Evolutionary conservation across 2,797 vertebrate species (phyloP).

Genomic region (Rhinophrynus dorsalis): DNA sequence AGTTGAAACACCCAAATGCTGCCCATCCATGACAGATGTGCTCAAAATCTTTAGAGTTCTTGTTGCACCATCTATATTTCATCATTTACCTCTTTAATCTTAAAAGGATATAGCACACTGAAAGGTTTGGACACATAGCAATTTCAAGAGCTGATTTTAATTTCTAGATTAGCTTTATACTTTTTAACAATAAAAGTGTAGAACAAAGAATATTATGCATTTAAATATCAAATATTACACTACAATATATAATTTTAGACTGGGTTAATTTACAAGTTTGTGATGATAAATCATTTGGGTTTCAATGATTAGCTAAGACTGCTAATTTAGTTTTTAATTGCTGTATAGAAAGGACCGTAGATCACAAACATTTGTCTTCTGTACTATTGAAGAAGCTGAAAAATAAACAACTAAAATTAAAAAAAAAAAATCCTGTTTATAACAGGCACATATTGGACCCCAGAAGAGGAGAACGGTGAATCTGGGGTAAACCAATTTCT

Average conservation of each 20-base stretch:
- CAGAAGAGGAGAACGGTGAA: too few relatives aligned
- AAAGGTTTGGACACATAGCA: slow-evolving; percentile 24
- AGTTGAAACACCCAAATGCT: not conserved
- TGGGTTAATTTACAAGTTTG: slow-evolving; percentile 11
- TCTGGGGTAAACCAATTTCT: too few relatives aligned
- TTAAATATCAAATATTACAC: not conserved
- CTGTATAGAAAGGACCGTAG: not conserved
- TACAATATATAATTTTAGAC: not conserved
- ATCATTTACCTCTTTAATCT: slow-evolving; percentile 17
- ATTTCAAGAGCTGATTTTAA: slow-evolving; percentile 29
- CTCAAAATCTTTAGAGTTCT: slow-evolving; percentile 6
- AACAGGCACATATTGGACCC: too few relatives aligned
- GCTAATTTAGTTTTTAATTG: not conserved
- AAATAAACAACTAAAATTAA: too few relatives aligned
- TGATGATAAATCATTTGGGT: not conserved
- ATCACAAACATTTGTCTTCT: too few relatives aligned
- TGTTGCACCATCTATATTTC: slow-evolving; percentile 24
- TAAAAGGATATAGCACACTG: slow-evolving; percentile 17
- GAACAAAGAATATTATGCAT: not conserved
- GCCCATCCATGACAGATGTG: slow-evolving; percentile 17
- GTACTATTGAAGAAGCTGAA: too few relatives aligned
- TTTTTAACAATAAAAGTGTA: slow-evolving; percentile 6
- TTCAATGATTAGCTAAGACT: slow-evolving; percentile 11
- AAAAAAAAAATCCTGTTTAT: too few relatives aligned
- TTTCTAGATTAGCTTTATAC: slow-evolving; percentile 13